phyloP scores from a whole-genome alignment of 2,888 invertebrate genomes.

The Heliconius aoede region DNA sequence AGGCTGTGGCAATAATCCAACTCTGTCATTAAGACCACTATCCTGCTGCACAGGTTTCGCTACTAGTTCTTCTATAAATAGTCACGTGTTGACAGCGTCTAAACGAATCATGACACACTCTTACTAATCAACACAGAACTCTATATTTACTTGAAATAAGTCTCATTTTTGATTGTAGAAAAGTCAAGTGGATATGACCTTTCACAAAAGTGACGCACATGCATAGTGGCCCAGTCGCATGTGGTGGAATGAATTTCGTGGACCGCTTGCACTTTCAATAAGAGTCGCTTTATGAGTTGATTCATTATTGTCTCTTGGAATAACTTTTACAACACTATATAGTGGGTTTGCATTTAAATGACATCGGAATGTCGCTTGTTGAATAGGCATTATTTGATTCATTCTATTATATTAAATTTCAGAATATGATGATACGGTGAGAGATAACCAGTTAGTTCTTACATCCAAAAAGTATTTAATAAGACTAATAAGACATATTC shows the following conservation, averaged over 20 bases:
- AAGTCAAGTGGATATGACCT: conserved; percentile 41
- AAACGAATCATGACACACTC: conserved; percentile 50
- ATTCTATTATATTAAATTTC: background rate
- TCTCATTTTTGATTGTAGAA: conserved; percentile 47
- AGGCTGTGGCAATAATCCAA: conserved; percentile 63
- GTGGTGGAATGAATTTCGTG: conserved; percentile 73
- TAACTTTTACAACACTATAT: conserved; percentile 54
- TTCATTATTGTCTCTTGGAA: conserved; percentile 58
- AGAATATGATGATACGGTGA: background rate
- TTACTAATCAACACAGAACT: conserved; percentile 50
- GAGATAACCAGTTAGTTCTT: background rate
- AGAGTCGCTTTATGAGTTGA: conserved; percentile 62
- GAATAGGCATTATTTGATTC: background rate
- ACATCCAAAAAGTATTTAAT: background rate
- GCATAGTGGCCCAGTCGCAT: conserved; percentile 74
- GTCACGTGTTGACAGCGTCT: conserved; percentile 51
- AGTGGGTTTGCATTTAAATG: conserved; percentile 34
- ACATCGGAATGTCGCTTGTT: conserved; percentile 11
- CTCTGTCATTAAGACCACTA: conserved; percentile 68
- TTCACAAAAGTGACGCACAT: conserved; percentile 46
- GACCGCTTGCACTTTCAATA: conserved; percentile 79
- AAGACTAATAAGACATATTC: background rate
- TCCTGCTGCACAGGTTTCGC: conserved; percentile 76
- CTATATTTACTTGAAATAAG: conserved; percentile 44
- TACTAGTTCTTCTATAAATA: conserved; percentile 77